Evolutionary conservation across 1,140 invertebrate species (phyloP), one percentile per base, ranked within the genome.

Genomic region (Aphelenchoides besseyi): DNA sequence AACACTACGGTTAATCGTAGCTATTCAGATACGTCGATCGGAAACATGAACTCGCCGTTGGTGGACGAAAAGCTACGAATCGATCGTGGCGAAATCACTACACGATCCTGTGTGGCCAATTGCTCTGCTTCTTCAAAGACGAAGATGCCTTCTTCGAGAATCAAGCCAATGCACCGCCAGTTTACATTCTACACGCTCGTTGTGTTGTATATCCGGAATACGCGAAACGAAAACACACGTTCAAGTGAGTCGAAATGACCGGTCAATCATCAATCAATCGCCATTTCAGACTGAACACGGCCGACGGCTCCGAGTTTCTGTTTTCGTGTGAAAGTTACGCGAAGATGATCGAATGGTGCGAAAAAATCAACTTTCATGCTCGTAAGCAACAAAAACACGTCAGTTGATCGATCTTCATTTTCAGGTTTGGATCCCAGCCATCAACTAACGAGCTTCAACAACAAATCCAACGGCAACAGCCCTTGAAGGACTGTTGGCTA

Each of bases 111-210:
- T 97, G 94, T 84, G 95, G 95, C 0, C 95, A 98, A 85, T 85
- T 97, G 70, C 86, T 98, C 28, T 97, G 94, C 86, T 98, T 98
- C 90, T 98, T 97, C 87, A 93, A 95, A 84, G 95, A 96, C 84
- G 90, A 92, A 79, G 90, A 77, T 83, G 82, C 74, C 16, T 97
- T 96, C 86, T 87, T 89, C 53, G 89, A 90, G 69, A 87, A 87
- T 71, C 90, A 91, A 77, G 95, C 95, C 86, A 92, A 92, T 0
- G 90, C 92, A 0, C 91, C 94, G 0, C 94, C 95, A 0, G 89
- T 97, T 2, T 92, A 91, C 61, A 91, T 98, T 37, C 77, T 74
- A 32, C 68, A 75, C n/a, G 84, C 85, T 8, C 81, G 85, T 32
- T 84, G 81, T 57, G 72, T 62, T 8, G 63, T 77, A 29, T 77